phyloP scores from a whole-genome alignment of 2,888 invertebrate genomes.

The Byasa hedistus region DNA sequence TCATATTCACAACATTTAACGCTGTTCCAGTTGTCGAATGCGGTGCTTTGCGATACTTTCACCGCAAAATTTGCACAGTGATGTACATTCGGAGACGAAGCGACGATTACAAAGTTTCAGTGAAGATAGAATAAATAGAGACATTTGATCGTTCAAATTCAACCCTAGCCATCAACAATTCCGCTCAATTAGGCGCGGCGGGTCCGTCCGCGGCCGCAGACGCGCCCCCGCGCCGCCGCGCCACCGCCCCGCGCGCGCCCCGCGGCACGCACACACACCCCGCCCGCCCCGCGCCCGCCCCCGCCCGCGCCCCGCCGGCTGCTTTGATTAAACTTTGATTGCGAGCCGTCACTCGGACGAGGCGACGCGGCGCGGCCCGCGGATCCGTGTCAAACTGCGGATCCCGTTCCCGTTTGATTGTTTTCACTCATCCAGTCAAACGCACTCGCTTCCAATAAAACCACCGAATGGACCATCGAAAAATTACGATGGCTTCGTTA shows the following conservation, averaged over 20 bases:
- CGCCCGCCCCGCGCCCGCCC: no score
- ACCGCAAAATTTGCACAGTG: no score
- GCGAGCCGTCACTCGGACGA: constrained; percentile 65
- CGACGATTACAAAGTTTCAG: neutral
- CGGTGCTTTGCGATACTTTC: no score
- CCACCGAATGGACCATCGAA: neutral
- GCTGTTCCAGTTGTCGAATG: no score
- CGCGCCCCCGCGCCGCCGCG: constrained; percentile 36
- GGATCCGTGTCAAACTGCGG: constrained; percentile 50
- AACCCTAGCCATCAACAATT: constrained; percentile 46
- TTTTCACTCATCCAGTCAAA: constrained; percentile 30
- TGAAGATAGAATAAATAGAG: constrained; percentile 13
- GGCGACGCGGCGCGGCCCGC: constrained; percentile 45
- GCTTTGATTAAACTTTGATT: constrained; percentile 77
- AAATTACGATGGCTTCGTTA: constrained; percentile 1
- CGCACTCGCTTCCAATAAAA: constrained; percentile 2
- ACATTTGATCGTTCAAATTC: constrained; percentile 8
- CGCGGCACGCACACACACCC: no score
- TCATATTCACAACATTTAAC: no score
- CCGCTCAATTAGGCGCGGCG: constrained; percentile 71
- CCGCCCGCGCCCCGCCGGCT: constrained; percentile 51
- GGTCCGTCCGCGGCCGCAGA: constrained; percentile 58
- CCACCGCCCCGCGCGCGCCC: neutral
- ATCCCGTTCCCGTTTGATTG: constrained; percentile 33
- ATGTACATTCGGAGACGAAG: no score